These are phyloP conservation scores for Agrochola macilenta DNA, from an alignment of 2,888 invertebrate genomes.

Conservation along the genomic window DNA sequence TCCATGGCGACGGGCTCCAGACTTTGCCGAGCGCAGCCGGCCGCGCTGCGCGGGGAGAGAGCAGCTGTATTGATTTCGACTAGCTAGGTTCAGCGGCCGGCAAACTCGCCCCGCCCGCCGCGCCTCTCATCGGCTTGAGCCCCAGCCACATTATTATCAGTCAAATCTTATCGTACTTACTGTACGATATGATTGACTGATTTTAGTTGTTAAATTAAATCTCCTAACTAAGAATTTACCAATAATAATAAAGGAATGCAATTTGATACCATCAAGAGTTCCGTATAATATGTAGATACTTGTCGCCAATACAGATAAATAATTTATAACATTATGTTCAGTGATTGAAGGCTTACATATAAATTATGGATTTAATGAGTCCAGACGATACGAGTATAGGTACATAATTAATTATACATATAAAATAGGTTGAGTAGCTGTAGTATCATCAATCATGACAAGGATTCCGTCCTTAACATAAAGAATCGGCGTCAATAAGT, in stretches of 20 bases:
- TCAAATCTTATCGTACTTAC: constrained; percentile 28
- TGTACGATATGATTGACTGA: constrained; percentile 3
- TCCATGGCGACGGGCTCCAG: constrained; percentile 86
- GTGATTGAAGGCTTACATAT: constrained; percentile 25
- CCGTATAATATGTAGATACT: constrained; percentile 6
- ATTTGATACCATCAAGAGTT: constrained; percentile 6
- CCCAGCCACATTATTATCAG: constrained; percentile 60
- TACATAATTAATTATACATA: constrained; percentile 19
- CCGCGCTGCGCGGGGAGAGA: constrained; percentile 80
- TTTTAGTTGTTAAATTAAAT: constrained; percentile 6
- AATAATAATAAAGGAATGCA: constrained; percentile 8
- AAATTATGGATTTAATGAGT: constrained; percentile 48
- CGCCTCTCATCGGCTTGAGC: constrained; percentile 71
- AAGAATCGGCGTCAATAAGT: constrained; percentile 7
- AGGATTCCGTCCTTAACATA: constrained; percentile 18
- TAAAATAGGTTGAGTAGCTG: constrained; percentile 1
- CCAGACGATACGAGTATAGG: constrained; percentile 11
- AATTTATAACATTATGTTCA: constrained; percentile 21
- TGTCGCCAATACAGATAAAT: constrained; percentile 31
- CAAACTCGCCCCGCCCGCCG: constrained; percentile 72
- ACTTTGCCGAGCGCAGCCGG: constrained; percentile 74
- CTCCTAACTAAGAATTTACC: constrained; percentile 2
- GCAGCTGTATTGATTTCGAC: constrained; percentile 91
- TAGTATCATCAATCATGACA: constrained; percentile 13
- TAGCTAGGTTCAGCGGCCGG: constrained; percentile 86